Evolutionary conservation across 2,888 invertebrate species (phyloP), one percentile per base, ranked within the genome.

Genomic region (Thysanoteuthis rhombus): DNA sequence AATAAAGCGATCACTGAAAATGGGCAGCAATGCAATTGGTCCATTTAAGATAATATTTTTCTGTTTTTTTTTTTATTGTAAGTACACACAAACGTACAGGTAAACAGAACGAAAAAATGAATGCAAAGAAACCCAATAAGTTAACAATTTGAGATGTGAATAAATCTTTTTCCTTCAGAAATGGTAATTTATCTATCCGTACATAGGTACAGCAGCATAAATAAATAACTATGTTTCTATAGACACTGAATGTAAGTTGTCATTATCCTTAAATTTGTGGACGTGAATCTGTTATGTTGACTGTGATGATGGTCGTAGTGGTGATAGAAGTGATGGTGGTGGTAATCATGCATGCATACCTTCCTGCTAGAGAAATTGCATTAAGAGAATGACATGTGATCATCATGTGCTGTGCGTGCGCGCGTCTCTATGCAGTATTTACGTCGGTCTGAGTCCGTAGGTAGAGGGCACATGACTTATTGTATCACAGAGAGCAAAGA

Each of bases 401-500:
- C 0, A 32, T 36, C 36, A 75, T 75, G 75, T 75, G n/a, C n/a
- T 75, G 75, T 75, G 36, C 75, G 19, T 75, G n/a, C n/a, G 75
- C n/a, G 16, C n/a, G 75, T 75, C n/a, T 6, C n/a, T 75, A n/a
- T 75, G n/a, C n/a, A 75, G 75, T 75, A 75, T 75, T n/a, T 75
- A 75, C n/a, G n/a, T 75, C 16, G n/a, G 36, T 75, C n/a, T 16
- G 75, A 36, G 36, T 75, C 75, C n/a, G 75, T 75, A 75, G 75
- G n/a, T n/a, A 75, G n/a, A 75, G n/a, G 12, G n/a, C n/a, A 36
- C 75, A n/a, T 4, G 25, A 75, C 6, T n/a, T 12, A 75, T n/a
- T n/a, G n/a, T 75, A 75, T 75, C 75, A 75, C n/a, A 75, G 75
- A 75, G 75, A 75, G n/a, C n/a, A 75, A 75, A n/a, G n/a, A 75